Evolutionary conservation across 2,797 vertebrate genomes (phyloP), one percentile per base, ranked within the genome.

Genomic region (Spinus pinus): DNA sequence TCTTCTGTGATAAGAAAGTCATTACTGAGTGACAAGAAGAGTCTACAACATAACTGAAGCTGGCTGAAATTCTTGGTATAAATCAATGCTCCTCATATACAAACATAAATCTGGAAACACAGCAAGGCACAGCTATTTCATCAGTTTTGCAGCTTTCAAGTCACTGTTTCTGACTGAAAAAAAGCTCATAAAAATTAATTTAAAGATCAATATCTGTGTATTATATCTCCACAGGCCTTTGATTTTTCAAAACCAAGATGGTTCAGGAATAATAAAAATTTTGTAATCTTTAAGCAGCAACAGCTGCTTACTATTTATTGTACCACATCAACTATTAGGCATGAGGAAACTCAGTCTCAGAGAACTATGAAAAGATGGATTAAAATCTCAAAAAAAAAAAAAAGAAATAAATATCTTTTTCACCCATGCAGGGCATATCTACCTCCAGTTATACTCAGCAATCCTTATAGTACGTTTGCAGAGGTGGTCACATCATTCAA

Each of bases 1-100:
- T 57, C 30, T 27, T 82, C 56, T 93, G 56, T 71, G 89, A 89
- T 94, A 96, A 95, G 86, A 73, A 94, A 92, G 60, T 90, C 49
- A 85, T 92, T 95, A 91, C 41, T 50, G 41, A 89, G 37, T 70
- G 84, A 91, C 84, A 87, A 87, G 64, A 73, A 44, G n/a, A 56
- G 24, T 31, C 46, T 83, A 37, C 1, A 10, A 74, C 35, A 39
- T 15, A 5, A 22, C 42, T 64, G 61, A 65, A 81, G 16, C 24
- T 58, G 41, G 27, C 10, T 73, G 81, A 92, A 91, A 89, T 85
- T 89, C 64, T 82, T 6, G 0, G 17, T 80, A 77, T 70, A 89
- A 89, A 87, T 89, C 84, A 80, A 83, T 95, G 35, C 1, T 89
- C 4, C 41, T 72, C 30, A 14, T 31, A 67, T 3, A 81, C 41